These are phyloP conservation scores for Oriolus oriolus DNA, from an alignment of 2,113 vertebrate species.

Conservation along the genomic window DNA sequence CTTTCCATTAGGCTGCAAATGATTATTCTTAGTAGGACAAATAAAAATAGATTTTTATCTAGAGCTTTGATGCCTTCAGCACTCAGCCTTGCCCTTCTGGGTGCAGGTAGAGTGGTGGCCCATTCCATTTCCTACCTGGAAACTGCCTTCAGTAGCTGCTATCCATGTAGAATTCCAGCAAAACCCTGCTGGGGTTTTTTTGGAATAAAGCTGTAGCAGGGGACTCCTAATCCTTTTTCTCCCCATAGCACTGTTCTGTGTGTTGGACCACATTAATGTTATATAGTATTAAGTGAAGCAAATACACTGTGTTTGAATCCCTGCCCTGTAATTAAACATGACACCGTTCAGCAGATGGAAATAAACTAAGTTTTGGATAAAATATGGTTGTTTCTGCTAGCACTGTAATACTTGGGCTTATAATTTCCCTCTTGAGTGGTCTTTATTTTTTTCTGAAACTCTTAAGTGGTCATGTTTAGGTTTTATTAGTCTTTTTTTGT, in stretches of 20 bases:
- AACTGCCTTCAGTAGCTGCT: background rate
- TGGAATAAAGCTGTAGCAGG: background rate
- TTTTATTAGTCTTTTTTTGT: background rate
- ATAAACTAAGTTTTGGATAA: background rate
- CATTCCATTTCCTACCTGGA: background rate
- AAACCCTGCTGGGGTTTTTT: background rate
- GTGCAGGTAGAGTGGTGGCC: background rate
- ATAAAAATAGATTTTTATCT: background rate
- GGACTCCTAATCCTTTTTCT: background rate
- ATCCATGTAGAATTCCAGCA: background rate
- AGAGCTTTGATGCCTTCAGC: background rate
- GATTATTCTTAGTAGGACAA: background rate
- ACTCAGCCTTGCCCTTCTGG: background rate
- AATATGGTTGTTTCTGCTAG: background rate
- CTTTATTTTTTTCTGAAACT: background rate
- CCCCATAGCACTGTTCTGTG: fast-evolving
- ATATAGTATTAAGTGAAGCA: background rate
- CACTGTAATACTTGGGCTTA: background rate
- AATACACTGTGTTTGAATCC: background rate
- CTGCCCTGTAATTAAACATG: background rate
- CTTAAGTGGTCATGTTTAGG: background rate
- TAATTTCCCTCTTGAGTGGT: background rate
- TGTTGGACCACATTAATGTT: background rate
- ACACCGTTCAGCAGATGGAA: background rate
- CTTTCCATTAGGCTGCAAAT: background rate